These are phyloP conservation scores for Cryptomyrus ogoouensis DNA, from an alignment of 2,113 vertebrate genomes.

Conservation along the genomic window DNA sequence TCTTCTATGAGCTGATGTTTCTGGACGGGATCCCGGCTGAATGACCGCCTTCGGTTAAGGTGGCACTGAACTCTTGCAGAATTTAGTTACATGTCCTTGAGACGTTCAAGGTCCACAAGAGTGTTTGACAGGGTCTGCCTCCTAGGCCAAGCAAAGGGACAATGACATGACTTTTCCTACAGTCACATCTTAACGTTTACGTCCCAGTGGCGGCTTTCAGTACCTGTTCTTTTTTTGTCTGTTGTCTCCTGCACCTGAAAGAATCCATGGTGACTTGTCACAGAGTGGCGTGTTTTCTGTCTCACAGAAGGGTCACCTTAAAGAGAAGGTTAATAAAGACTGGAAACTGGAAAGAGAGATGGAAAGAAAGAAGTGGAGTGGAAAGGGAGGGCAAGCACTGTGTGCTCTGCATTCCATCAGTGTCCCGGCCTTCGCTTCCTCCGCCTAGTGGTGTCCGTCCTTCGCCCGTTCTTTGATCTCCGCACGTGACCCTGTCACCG, in stretches of 20 bases:
- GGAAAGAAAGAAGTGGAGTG: not conserved
- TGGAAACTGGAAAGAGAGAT: not conserved
- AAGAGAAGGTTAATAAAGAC: not conserved
- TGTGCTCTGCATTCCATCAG: not conserved
- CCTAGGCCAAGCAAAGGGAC: not conserved
- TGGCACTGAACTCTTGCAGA: not conserved
- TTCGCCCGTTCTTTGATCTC: not conserved
- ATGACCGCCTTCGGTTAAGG: not conserved
- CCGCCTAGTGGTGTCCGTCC: not conserved
- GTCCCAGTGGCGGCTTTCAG: not conserved
- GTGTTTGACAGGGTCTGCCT: not conserved
- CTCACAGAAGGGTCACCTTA: not conserved
- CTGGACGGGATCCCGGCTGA: not conserved
- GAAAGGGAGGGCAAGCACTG: not conserved
- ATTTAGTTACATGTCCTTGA: not conserved
- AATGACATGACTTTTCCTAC: not conserved
- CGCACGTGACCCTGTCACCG: not conserved
- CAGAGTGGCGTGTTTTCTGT: not conserved
- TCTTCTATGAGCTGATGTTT: slow-evolving; percentile 5
- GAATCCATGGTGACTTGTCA: not conserved
- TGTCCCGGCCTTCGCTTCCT: not conserved
- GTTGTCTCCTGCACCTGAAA: not conserved
- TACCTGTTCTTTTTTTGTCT: not conserved
- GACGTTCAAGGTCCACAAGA: not conserved
- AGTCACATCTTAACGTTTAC: not conserved